Conservation (phyloP, 2,113 vertebrate genomes). For the Protomyctophum bolini region DNA sequence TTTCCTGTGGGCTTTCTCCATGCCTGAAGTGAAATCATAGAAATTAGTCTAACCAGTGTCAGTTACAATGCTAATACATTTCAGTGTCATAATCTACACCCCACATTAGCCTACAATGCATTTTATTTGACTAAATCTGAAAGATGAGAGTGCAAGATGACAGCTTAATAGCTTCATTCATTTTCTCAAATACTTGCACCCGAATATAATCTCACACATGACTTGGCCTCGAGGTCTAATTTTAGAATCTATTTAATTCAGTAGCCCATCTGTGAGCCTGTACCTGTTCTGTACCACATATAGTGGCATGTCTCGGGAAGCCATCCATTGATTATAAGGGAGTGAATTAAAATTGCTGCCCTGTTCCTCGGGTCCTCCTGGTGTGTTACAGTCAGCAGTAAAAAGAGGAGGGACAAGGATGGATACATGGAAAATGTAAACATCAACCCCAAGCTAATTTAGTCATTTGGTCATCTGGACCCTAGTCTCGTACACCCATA, state of each 20-base stretch:
- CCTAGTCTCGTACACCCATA: too few relatives aligned
- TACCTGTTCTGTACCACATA: not conserved
- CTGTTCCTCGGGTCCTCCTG: not conserved
- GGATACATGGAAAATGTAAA: not conserved
- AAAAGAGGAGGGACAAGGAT: conserved; percentile 1
- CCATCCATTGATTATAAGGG: conserved; percentile 7
- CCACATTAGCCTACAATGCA: not conserved
- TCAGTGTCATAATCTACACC: too few relatives aligned
- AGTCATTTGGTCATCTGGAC: not conserved
- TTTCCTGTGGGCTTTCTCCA: not conserved
- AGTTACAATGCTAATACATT: not conserved
- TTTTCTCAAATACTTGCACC: conserved; percentile 11
- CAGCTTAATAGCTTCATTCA: conserved; percentile 5
- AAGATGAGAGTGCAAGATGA: not conserved
- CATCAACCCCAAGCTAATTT: not conserved
- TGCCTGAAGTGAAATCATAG: conserved; percentile 14
- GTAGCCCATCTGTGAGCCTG: not conserved
- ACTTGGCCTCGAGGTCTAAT: conserved; percentile 14
- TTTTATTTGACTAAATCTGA: conserved; percentile 16
- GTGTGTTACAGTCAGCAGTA: not conserved
- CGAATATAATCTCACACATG: conserved; percentile 1
- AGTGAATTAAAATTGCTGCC: not conserved
- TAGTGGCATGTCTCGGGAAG: conserved; percentile 7
- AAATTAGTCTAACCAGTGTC: conserved; percentile 18
- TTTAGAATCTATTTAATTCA: conserved; percentile 17